Evolutionary conservation across 2,888 invertebrate species (phyloP).

Genomic region (Drosophila yooni): DNA sequence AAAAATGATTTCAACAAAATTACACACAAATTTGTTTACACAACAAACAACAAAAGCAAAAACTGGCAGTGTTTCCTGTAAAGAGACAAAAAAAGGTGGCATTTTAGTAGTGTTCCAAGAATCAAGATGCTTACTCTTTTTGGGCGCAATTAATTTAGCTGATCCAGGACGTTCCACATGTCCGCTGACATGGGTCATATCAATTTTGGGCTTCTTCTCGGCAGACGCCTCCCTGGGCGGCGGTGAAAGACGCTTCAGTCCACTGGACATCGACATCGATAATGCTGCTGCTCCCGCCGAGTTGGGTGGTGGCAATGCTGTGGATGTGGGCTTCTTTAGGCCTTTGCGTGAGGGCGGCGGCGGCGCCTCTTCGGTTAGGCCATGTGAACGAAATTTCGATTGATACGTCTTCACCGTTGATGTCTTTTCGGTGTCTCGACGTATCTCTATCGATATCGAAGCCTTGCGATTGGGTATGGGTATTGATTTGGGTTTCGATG

Average conservation of each 20-base stretch:
- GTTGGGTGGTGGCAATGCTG: conserved; percentile 58
- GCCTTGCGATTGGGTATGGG: conserved; percentile 87
- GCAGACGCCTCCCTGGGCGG: conserved; percentile 85
- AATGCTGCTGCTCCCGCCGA: conserved; percentile 76
- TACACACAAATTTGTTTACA: conserved; percentile 32
- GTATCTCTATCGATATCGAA: conserved; percentile 92
- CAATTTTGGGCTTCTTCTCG: conserved; percentile 92
- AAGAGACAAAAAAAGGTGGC: conserved; percentile 53
- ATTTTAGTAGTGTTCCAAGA: conserved; percentile 66
- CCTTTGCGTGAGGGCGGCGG: conserved; percentile 92
- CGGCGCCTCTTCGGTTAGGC: conserved; percentile 93
- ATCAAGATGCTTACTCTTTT: conserved; percentile 93
- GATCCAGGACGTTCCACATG: conserved; percentile 90
- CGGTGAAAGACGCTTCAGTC: conserved; percentile 80
- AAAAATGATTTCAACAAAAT: conserved; percentile 50
- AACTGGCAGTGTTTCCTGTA: conserved; percentile 60
- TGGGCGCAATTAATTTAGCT: conserved; percentile 94
- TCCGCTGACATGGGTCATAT: conserved; percentile 85
- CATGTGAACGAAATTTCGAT: conserved; percentile 96
- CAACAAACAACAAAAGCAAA: conserved; percentile 63
- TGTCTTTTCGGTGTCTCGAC: conserved; percentile 90
- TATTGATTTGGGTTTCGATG: conserved; percentile 79
- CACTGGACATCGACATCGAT: conserved; percentile 63
- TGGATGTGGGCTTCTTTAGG: conserved; percentile 87
- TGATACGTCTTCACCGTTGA: conserved; percentile 97